Conservation (phyloP, 2,113 vertebrate genomes). For the Thamnaconus septentrionalis region DNA sequence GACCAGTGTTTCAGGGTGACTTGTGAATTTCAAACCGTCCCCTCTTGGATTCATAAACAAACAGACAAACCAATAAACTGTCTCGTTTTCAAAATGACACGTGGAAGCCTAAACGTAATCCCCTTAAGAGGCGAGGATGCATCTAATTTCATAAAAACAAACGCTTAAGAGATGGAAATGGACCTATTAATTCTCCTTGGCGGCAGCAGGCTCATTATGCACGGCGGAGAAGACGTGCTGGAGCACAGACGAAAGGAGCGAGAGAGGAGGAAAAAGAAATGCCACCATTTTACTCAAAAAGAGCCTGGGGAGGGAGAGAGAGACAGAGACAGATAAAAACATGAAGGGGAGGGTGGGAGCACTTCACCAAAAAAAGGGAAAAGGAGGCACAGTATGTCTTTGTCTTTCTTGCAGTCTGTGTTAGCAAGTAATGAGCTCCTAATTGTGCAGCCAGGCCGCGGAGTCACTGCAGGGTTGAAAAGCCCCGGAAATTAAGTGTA, state of each 20-base stretch:
- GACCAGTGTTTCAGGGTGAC: too few species aligned
- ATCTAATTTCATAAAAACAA: conserved; percentile 33
- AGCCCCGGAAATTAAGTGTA: conserved; percentile 41
- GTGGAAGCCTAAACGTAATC: neutral
- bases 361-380: conserved; percentile 40
- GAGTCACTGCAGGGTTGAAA: conserved; percentile 52
- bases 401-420: conserved; percentile 51
- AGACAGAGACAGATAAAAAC: conserved; percentile 23
- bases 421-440: conserved; percentile 65
- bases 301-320: conserved; percentile 18
- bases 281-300: conserved; percentile 40
- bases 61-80: too few species aligned
- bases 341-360: conserved; percentile 17
- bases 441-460: conserved; percentile 63
- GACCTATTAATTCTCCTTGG: conserved; percentile 38
- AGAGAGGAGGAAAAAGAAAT: conserved; percentile 27
- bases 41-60: too few species aligned
- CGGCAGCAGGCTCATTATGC: conserved; percentile 39
- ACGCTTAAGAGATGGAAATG: conserved; percentile 28
- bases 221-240: conserved; percentile 11
- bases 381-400: conserved; percentile 31
- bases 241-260: conserved; percentile 1
- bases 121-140: neutral
- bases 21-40: too few species aligned
- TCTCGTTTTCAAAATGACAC: too few species aligned